These are phyloP conservation scores for Tapirus terrestris DNA, from an alignment of 2,113 vertebrate genomes.

Conservation along the genomic window DNA sequence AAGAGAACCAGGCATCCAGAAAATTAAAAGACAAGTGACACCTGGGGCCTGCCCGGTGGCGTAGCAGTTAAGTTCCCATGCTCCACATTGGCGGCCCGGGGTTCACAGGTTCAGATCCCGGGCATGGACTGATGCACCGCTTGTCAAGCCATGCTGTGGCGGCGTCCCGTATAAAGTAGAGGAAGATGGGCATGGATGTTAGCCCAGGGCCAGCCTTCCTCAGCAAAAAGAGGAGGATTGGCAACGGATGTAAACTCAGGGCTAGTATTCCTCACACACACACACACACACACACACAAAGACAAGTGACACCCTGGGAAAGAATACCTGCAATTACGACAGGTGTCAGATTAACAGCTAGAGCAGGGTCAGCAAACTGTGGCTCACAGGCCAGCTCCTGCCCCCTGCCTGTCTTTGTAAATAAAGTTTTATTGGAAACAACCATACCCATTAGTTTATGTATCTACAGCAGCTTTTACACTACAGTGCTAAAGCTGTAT, in stretches of 20 bases:
- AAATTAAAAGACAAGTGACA: background rate
- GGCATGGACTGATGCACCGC: too few species aligned
- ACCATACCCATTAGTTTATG: background rate
- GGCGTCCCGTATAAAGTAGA: too few species aligned
- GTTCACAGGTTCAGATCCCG: too few species aligned
- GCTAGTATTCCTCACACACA: too few species aligned
- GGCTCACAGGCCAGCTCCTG: background rate
- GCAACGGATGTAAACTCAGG: too few species aligned
- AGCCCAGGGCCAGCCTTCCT: too few species aligned
- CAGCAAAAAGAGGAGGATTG: too few species aligned
- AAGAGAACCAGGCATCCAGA: background rate
- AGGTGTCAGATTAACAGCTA: background rate
- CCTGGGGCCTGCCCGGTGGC: too few species aligned
- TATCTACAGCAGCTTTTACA: background rate
- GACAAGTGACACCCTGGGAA: background rate
- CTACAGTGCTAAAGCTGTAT: background rate
- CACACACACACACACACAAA: background rate
- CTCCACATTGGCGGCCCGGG: too few species aligned
- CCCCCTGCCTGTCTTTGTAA: background rate
- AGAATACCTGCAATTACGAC: background rate
- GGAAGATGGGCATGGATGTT: too few species aligned
- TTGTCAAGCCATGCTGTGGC: too few species aligned
- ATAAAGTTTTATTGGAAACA: slow-evolving; percentile 43
- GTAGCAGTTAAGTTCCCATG: too few species aligned
- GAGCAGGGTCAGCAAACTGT: background rate